phyloP scores from a whole-genome alignment of 2,113 vertebrate species.

The Myrmecobius fasciatus region DNA sequence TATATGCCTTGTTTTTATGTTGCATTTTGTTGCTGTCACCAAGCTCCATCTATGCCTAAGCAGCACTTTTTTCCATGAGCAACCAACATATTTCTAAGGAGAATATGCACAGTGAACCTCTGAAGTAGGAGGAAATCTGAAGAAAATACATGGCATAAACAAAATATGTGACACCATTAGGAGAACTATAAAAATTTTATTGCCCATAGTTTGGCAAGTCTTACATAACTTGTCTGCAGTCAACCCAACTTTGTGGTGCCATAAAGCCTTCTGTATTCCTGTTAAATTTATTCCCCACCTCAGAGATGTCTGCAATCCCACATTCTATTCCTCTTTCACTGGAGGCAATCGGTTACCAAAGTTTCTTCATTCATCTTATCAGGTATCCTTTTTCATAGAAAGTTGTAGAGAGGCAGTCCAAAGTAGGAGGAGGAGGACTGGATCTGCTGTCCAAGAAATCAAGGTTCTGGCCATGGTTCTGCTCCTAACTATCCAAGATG shows the following conservation, averaged over 20 bases:
- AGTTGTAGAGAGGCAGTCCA: not conserved
- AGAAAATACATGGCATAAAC: conserved; percentile 61
- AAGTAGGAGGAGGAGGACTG: not conserved
- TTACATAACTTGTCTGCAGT: conserved; percentile 21
- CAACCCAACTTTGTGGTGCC: not conserved
- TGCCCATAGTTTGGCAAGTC: conserved; percentile 28
- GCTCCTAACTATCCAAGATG: not conserved
- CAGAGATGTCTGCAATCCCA: not conserved
- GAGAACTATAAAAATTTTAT: conserved; percentile 56
- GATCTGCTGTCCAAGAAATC: not conserved
- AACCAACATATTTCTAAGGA: conserved; percentile 29
- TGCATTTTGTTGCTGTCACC: not conserved
- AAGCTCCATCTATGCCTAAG: not conserved
- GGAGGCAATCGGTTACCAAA: not conserved
- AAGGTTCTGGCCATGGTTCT: not conserved
- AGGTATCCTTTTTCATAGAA: not conserved
- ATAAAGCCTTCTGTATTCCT: not conserved
- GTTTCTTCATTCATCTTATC: not conserved
- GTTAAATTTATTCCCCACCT: not conserved
- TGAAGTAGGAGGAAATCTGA: conserved; percentile 23
- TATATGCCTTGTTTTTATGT: not conserved
- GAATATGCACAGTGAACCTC: conserved; percentile 3
- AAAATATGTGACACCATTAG: conserved; percentile 54
- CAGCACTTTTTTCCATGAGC: not conserved
- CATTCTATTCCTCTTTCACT: not conserved